phyloP scores from a whole-genome alignment of 2,797 vertebrate species.

The Falco cherrug region DNA sequence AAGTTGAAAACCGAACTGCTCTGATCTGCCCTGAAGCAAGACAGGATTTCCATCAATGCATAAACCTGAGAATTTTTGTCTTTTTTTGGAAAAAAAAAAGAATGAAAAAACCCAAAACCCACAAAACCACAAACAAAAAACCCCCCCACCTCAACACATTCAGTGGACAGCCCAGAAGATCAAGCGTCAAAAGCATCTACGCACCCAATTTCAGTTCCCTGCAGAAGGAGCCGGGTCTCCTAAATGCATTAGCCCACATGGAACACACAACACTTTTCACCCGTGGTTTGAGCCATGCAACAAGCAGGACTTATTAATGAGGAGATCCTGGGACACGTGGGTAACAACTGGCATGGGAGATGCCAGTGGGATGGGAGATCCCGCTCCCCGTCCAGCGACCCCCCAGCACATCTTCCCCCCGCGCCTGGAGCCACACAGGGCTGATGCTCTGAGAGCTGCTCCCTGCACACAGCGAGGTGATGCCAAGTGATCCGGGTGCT shows the following conservation, averaged over 20 bases:
- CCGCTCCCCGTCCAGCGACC: background rate
- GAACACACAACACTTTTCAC: background rate
- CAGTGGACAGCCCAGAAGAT: background rate
- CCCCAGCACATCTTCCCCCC: background rate
- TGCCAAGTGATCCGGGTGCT: background rate
- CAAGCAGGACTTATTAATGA: background rate
- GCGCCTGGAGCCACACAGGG: background rate
- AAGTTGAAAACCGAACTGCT: background rate
- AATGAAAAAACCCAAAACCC: too few species aligned
- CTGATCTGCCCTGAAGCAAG: background rate
- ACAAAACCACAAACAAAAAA: background rate
- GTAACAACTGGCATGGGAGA: accelerated
- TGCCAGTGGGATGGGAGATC: background rate
- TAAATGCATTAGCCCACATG: background rate
- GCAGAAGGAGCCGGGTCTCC: background rate
- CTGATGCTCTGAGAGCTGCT: background rate
- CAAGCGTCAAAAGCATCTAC: background rate
- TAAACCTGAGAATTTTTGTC: background rate
- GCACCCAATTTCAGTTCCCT: background rate
- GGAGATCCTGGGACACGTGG: too few species aligned
- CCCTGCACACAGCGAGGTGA: background rate
- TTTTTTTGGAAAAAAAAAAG: too few species aligned
- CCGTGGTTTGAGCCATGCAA: background rate
- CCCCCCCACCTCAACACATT: background rate
- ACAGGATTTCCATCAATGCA: background rate